Base-by-base conservation (phyloP, 2,797 vertebrate species). In the Typhlichthys subterraneus region DNA sequence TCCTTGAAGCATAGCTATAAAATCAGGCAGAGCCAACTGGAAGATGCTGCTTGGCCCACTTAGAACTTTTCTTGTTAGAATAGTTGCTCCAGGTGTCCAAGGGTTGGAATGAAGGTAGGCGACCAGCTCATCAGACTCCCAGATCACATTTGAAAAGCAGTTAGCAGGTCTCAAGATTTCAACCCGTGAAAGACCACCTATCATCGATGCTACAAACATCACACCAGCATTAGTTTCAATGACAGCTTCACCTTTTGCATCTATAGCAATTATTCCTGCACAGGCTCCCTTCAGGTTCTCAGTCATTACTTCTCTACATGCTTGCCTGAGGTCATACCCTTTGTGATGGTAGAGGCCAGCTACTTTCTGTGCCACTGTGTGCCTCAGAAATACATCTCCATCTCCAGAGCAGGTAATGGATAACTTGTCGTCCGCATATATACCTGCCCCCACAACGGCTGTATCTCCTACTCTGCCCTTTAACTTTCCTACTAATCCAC, bases 391-490 rank as follows among this genome's bases (percentile, higher is more conserved):
- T 23, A 89, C 83, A 73, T 94, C 93, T 11, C 92, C 93, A 76
- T 94, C 90, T 60, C 93, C 93, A 57, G 93, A 93, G 71, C 93
- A 94, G 13, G 91, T 79, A 65, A 93, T 82, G 0, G 93, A 91
- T 62, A 94, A 50, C 38, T 85, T 89, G 38, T 90, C 84, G 63
- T 93, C 92, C 52, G 92, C 92, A 83, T 91, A 93, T 75, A 92
- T 85, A 57, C 93, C 93, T 64, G 93, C 92, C 3, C 93, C 93
- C 0, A 93, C 87, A 12, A 94, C 80, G 64, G 93, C 93, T 15
- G 92, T 93, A 75, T 93, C 93, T 46, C 93, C 93, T 46, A 94
- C 84, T 73, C 92, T 71, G 0, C 93, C 93, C 83, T 89, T 92
- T 65, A 92, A 75, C 59, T 94, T 93, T 65, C 92, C 92, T 2